Conservation (phyloP, 1,140 invertebrate species). For the Tetramorium parvispinum region DNA sequence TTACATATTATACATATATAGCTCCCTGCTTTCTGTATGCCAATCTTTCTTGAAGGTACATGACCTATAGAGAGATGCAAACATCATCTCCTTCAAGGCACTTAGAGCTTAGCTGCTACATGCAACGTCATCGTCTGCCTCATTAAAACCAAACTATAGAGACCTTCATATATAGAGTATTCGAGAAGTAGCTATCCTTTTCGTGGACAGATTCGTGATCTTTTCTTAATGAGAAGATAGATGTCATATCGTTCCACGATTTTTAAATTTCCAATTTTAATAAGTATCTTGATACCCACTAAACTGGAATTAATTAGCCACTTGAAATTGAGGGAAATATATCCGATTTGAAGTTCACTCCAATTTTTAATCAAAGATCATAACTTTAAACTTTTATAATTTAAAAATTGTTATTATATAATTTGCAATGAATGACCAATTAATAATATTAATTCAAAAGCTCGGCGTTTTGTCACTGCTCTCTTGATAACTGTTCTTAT, state of each 20-base stretch:
- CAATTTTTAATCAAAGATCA: background rate
- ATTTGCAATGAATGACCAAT: background rate
- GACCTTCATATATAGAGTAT: slow-evolving; percentile 31
- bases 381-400: background rate
- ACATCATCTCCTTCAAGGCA: slow-evolving; percentile 55
- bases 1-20: slow-evolving; percentile 16
- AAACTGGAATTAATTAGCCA: background rate
- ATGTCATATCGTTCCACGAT: background rate
- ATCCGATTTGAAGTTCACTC: background rate
- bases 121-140: slow-evolving; percentile 55
- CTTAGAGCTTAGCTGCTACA: slow-evolving; percentile 55
- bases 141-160: slow-evolving; percentile 51
- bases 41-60: slow-evolving; percentile 31
- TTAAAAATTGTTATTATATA: background rate
- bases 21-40: background rate
- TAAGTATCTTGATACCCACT: background rate
- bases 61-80: slow-evolving; percentile 56
- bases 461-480: background rate
- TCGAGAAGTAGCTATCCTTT: background rate
- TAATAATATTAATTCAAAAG: slow-evolving; percentile 8
- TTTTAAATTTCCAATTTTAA: background rate
- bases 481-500: slow-evolving; percentile 36
- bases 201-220: background rate
- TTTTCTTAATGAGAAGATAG: background rate
- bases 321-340: background rate